Conservation (phyloP, 2,888 invertebrate genomes). For the Melangyna quadrimaculata region DNA sequence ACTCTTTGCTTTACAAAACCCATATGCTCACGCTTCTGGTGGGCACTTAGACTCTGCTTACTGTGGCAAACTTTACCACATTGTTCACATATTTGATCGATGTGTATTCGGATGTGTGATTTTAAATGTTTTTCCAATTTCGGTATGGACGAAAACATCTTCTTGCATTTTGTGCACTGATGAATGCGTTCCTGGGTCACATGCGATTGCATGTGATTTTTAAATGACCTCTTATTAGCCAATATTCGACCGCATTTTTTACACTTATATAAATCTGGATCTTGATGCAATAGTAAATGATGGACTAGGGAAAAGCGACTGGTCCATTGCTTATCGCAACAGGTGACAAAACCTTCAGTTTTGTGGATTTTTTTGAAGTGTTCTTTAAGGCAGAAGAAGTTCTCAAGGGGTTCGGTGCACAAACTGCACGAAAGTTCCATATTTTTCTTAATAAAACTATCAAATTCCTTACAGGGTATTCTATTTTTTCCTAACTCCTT, state of each 20-base stretch:
- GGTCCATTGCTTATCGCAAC: constrained; percentile 73
- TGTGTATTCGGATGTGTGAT: constrained; percentile 64
- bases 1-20: constrained; percentile 61
- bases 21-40: constrained; percentile 27
- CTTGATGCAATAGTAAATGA: constrained; percentile 72
- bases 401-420: constrained; percentile 54
- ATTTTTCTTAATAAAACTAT: constrained; percentile 72
- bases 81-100: constrained; percentile 71
- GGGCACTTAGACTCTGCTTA: constrained; percentile 13
- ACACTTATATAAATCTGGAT: constrained; percentile 73
- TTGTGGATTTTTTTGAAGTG: constrained; percentile 73
- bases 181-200: constrained; percentile 34
- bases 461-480: constrained; percentile 57
- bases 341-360: constrained; percentile 67
- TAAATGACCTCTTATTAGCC: constrained; percentile 61
- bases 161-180: constrained; percentile 72
- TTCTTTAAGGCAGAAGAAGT: constrained; percentile 65
- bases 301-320: constrained; percentile 73
- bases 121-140: constrained; percentile 72
- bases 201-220: constrained; percentile 69
- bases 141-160: constrained; percentile 63
- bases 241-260: constrained; percentile 70
- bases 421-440: constrained; percentile 71
- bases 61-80: constrained; percentile 71
- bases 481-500: not conserved